Evolutionary conservation across 2,113 vertebrate genomes (phyloP).

Genomic region (Scartelaos histophorus): DNA sequence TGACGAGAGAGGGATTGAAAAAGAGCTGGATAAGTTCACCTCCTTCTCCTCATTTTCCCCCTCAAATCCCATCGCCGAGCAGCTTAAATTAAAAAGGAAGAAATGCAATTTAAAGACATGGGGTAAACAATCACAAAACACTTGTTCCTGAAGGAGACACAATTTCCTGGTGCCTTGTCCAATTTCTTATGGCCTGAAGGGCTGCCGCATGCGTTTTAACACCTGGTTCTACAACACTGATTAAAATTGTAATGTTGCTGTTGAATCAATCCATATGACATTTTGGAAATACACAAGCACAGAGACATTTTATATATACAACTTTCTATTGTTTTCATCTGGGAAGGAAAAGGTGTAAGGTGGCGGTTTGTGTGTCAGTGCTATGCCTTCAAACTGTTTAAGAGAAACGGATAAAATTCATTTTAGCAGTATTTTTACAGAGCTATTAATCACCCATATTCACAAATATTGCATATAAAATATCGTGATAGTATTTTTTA

Average conservation of each 20-base stretch:
- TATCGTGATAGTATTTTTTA: neutral
- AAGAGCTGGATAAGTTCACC: conserved; percentile 69
- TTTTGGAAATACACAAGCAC: conserved; percentile 80
- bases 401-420: conserved; percentile 12
- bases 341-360: conserved; percentile 59
- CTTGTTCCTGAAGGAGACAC: conserved; percentile 82
- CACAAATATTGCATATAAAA: neutral
- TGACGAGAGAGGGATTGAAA: conserved; percentile 61
- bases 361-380: conserved; percentile 42
- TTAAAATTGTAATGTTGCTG: conserved; percentile 83
- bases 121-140: conserved; percentile 85
- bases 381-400: conserved; percentile 76
- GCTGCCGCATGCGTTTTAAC: conserved; percentile 76
- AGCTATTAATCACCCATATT: neutral
- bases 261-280: conserved; percentile 85
- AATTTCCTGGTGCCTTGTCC: conserved; percentile 85
- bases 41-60: conserved; percentile 26
- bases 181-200: conserved; percentile 82
- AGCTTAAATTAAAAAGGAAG: conserved; percentile 84
- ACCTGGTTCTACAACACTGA: conserved; percentile 84
- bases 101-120: conserved; percentile 95
- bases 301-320: conserved; percentile 72
- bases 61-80: conserved; percentile 61
- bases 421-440: neutral
- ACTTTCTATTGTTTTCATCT: conserved; percentile 64